These are phyloP conservation scores for Acipenser ruthenus DNA, from an alignment of 2,797 vertebrate species.

Conservation along the genomic window DNA sequence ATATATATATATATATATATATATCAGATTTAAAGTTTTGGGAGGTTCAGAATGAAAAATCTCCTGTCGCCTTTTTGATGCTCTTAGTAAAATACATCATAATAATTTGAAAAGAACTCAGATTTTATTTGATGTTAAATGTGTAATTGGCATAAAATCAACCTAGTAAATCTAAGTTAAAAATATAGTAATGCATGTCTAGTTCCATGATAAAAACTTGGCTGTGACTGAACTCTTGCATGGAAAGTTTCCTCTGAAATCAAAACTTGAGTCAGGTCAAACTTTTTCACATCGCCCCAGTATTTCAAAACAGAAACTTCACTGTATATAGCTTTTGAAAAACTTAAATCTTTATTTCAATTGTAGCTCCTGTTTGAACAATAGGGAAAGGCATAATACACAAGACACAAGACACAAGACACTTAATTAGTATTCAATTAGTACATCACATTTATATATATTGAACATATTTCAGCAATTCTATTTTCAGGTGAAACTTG, in stretches of 20 bases:
- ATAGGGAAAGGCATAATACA: too few species aligned
- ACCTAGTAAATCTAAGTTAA: slow-evolving; percentile 32
- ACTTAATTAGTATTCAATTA: too few species aligned
- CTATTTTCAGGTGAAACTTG: too few species aligned
- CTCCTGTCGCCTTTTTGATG: slow-evolving; percentile 51
- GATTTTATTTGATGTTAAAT: slow-evolving; percentile 51
- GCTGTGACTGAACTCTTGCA: slow-evolving; percentile 48
- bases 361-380: too few species aligned
- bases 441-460: too few species aligned
- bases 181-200: slow-evolving; percentile 38
- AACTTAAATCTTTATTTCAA: too few species aligned
- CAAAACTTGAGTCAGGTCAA: too few species aligned
- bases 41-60: slow-evolving; percentile 42
- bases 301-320: too few species aligned
- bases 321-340: too few species aligned
- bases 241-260: slow-evolving; percentile 31
- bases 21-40: slow-evolving; percentile 45
- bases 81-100: slow-evolving; percentile 54
- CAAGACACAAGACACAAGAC: too few species aligned
- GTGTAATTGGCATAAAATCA: slow-evolving; percentile 52
- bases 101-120: slow-evolving; percentile 47
- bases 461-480: too few species aligned
- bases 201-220: slow-evolving; percentile 54
- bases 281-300: slow-evolving; percentile 24
- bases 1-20: too few species aligned